Evolutionary conservation across 2,888 invertebrate genomes (phyloP).

Genomic region (Balanococcus diminutus): DNA sequence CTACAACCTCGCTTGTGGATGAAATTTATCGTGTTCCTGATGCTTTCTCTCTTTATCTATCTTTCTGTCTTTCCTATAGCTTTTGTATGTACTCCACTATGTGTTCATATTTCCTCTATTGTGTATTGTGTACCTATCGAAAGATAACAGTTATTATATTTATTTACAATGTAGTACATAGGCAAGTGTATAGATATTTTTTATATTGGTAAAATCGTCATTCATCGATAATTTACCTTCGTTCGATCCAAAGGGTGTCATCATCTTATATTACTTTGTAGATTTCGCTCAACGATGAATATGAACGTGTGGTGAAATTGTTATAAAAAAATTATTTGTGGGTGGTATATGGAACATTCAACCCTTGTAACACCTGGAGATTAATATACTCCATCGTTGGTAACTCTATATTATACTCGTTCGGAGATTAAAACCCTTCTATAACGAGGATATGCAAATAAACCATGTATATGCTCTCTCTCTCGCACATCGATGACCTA

Average conservation of each 20-base stretch:
- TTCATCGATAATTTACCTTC: not conserved
- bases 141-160: slow-evolving; percentile 8
- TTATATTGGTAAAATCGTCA: not conserved
- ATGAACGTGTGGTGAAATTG: not conserved
- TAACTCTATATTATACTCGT: not conserved
- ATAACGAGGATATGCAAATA: not conserved
- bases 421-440: slow-evolving; percentile 1
- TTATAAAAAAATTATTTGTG: not conserved
- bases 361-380: slow-evolving; percentile 8
- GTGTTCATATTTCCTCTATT: not conserved
- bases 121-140: not conserved
- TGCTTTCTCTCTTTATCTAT: not conserved
- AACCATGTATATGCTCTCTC: not conserved
- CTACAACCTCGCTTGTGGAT: slow-evolving; percentile 44
- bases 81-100: not conserved
- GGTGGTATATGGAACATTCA: not conserved
- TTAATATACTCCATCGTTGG: not conserved
- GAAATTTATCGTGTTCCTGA: slow-evolving; percentile 51
- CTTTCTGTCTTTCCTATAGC: not conserved
- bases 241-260: not conserved
- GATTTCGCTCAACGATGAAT: not conserved
- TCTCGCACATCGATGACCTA: not conserved
- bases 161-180: no score
- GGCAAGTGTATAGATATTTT: not conserved
- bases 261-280: not conserved